A percentile compares a stretch with the other conserved stretches of the same genome.
Conservation (phyloP, 2,888 invertebrate genomes). For the Brassicogethes aeneus region DNA sequence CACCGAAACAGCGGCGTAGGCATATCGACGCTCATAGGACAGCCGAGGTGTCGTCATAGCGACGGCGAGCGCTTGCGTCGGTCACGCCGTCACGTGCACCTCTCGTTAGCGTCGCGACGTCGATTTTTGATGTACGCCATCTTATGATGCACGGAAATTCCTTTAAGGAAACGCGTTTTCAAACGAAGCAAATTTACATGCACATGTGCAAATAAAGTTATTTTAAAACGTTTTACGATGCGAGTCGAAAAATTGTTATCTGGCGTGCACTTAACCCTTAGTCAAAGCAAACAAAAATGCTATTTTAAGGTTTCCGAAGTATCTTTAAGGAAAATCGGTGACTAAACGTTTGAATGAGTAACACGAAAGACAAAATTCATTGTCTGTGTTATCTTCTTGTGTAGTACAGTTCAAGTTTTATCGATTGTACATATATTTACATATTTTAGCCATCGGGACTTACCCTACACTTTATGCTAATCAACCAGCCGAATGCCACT, state of each 20-base stretch:
- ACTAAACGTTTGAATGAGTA: conserved; percentile 1
- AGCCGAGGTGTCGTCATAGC: conserved; percentile 37
- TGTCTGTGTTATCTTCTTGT: neutral
- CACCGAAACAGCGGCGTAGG: too few relatives aligned
- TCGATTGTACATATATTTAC: conserved; percentile 1
- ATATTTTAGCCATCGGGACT: conserved; percentile 1
- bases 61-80: conserved; percentile 34
- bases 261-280: too few relatives aligned
- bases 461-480: conserved; percentile 1
- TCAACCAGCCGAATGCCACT: neutral
- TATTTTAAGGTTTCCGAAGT: too few relatives aligned
- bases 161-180: too few relatives aligned
- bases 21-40: conserved; percentile 37
- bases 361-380: neutral
- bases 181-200: too few relatives aligned
- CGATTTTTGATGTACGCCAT: conserved; percentile 45
- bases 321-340: conserved; percentile 7
- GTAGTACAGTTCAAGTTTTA: neutral
- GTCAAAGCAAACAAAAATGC: too few relatives aligned
- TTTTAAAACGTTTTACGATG: too few relatives aligned
- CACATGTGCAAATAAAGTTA: too few relatives aligned
- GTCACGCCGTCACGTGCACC: conserved; percentile 32
- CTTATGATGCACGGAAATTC: conserved; percentile 34
- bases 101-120: conserved; percentile 40
- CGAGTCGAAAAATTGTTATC: too few relatives aligned